Base-by-base conservation (phyloP, 2,113 vertebrate genomes). In the Myotis lucifugus region DNA sequence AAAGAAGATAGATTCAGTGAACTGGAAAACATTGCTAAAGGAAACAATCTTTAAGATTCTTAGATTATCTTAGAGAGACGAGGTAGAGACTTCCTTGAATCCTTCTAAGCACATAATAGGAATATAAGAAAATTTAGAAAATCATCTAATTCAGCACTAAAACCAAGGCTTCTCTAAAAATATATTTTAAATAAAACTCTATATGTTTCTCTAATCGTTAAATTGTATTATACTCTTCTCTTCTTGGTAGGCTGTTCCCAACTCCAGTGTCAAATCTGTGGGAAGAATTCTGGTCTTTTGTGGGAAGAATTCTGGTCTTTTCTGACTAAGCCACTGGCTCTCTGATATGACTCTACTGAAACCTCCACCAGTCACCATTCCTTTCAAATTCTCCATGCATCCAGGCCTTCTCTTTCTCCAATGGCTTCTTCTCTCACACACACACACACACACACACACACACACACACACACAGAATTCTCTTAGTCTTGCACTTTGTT, bases 341-440 rank as follows among this genome's bases (percentile, higher is more conserved):
- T 91, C n/a, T 66, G 21, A 27, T 46, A 74, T 8, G n/a, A 76
- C 42, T 91, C 19, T 59, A 50, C n/a, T 87, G 61, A 77, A 92
- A 70, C 17, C 18, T 74, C 46, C 59, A 10, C 61, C 21, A 88
- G 46, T 59, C 19, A 42, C n/a, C 46, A 42, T 69, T 73, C 9
- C 67, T 54, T 96, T 89, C 48, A 84, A 76, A 86, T 83, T 85
- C 34, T 93, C 67, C 79, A 52, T 59, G 29, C 7, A 73, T 76
- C 23, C 73, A 91, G 8, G 70, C 23, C 25, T 79, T 86, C 4
- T 82, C 25, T 86, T 79, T 81, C 19, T 85, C 52, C 52, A 74
- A 56, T 29, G 46, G 37, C 46, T 87, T 91, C 40, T 91, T 29
- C 59, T 8, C 83, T 90, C 81, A 27, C 78, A 86, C 69, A 72